Percentiles rank a stretch among this genome's conserved stretches.
These are phyloP conservation scores for Microcebus lehilahytsara DNA, from an alignment of 2,113 vertebrate genomes.

Conservation along the genomic window DNA sequence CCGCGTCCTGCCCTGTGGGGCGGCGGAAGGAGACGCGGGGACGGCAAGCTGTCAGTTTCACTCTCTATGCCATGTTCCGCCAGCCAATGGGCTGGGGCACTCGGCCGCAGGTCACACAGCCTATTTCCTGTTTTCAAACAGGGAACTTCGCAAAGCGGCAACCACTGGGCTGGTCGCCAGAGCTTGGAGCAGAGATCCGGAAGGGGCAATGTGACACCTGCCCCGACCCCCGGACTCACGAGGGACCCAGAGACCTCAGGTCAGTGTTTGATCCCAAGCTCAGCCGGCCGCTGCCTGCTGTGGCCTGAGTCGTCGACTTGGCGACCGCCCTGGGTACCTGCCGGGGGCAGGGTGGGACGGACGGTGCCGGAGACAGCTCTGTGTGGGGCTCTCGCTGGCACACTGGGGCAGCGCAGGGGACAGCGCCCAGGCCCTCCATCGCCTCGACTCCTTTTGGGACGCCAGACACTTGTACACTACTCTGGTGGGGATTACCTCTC, in stretches of 20 bases:
- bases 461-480: neutral
- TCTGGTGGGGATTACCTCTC: too few species aligned
- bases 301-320: too few species aligned
- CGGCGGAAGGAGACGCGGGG: neutral
- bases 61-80: neutral
- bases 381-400: neutral
- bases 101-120: neutral
- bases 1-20: neutral
- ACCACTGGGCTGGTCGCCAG: neutral
- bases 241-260: constrained; percentile 44
- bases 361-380: neutral
- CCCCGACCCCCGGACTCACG: neutral
- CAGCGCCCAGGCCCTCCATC: neutral
- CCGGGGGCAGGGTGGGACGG: neutral
- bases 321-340: neutral
- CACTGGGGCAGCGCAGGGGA: neutral
- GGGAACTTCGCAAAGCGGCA: constrained; percentile 17
- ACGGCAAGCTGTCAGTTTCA: rapidly evolving
- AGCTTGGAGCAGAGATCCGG: neutral
- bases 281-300: neutral
- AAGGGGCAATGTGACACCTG: neutral
- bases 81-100: constrained; percentile 43
- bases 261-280: constrained; percentile 40
- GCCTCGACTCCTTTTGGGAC: neutral
- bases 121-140: constrained; percentile 73